A percentile compares a stretch with the other conserved stretches of the same genome.
Conservation (phyloP, 1,140 invertebrate species). For the Acromyrmex echinatior region DNA sequence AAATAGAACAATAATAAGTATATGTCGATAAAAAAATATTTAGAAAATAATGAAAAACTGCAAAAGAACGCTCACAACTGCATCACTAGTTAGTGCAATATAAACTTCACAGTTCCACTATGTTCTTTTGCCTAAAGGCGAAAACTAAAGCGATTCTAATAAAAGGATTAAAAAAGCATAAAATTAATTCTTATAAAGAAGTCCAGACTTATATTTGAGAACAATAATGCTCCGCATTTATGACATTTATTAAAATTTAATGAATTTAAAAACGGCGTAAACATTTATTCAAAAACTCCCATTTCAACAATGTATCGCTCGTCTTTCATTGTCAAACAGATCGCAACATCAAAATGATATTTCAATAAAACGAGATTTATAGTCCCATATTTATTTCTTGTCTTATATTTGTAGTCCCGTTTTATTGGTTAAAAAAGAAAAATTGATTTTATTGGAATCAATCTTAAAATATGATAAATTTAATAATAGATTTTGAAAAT, state of each 20-base stretch:
- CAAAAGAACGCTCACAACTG: conserved; percentile 8
- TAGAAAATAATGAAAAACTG: not conserved
- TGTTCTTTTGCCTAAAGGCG: not conserved
- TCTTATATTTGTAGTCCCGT: too few relatives aligned
- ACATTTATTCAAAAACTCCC: conserved; percentile 56
- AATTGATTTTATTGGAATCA: not conserved
- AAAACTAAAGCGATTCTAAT: not conserved
- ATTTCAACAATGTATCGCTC: conserved; percentile 55
- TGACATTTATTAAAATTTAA: conserved; percentile 58
- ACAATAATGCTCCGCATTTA: conserved; percentile 64
- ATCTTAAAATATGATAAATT: not conserved
- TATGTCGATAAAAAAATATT: not conserved
- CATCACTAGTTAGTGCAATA: not conserved
- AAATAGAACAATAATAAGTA: not conserved
- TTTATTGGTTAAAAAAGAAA: not conserved
- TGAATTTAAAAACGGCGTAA: not conserved
- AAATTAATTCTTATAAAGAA: conserved; percentile 60
- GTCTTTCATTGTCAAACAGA: conserved; percentile 62
- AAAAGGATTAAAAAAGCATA: not conserved
- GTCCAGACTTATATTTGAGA: conserved; percentile 49
- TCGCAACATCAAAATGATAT: conserved; percentile 61
- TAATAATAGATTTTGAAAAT: not conserved
- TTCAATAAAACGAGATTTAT: conserved; percentile 65
- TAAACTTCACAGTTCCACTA: not conserved
- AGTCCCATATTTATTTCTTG: conserved; percentile 34